These are phyloP conservation scores for Pachyuromys duprasi DNA, from an alignment of 2,797 vertebrate genomes.

Conservation along the genomic window DNA sequence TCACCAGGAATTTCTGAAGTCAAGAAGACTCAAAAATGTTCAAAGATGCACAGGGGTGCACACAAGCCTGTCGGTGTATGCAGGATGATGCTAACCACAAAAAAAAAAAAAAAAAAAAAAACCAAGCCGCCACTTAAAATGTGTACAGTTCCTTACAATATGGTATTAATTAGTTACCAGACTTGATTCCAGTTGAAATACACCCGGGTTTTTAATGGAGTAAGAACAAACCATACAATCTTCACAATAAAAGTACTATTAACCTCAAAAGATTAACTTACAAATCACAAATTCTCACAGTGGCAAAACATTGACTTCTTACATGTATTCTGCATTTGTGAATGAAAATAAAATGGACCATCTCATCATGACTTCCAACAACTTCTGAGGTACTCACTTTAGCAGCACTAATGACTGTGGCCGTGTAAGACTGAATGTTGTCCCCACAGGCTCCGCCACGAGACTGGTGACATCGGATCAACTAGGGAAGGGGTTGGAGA, in stretches of 20 bases:
- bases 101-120: conserved; percentile 44
- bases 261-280: conserved; percentile 45
- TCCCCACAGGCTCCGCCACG: conserved; percentile 98
- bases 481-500: conserved; percentile 85
- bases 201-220: conserved; percentile 41
- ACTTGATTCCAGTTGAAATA: neutral
- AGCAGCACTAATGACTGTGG: conserved; percentile 99
- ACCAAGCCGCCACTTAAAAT: conserved; percentile 71
- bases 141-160: conserved; percentile 67
- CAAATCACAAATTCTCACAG: conserved; percentile 32
- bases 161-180: conserved; percentile 63
- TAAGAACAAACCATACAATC: conserved; percentile 27
- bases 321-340: conserved; percentile 8
- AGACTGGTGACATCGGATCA: conserved; percentile 99
- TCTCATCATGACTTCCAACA: conserved; percentile 61
- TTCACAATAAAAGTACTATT: conserved; percentile 47
- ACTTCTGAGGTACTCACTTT: conserved; percentile 92
- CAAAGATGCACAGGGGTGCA: conserved; percentile 61
- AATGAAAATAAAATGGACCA: conserved; percentile 49
- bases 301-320: conserved; percentile 51
- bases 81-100: conserved; percentile 51
- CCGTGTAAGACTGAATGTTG: conserved; percentile 98
- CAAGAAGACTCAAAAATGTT: conserved; percentile 58
- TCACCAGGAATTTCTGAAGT: conserved; percentile 76
- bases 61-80: conserved; percentile 53